These are phyloP conservation scores for Leptarthrus brevirostris DNA, from an alignment of 2,888 invertebrate species.

Conservation along the genomic window DNA sequence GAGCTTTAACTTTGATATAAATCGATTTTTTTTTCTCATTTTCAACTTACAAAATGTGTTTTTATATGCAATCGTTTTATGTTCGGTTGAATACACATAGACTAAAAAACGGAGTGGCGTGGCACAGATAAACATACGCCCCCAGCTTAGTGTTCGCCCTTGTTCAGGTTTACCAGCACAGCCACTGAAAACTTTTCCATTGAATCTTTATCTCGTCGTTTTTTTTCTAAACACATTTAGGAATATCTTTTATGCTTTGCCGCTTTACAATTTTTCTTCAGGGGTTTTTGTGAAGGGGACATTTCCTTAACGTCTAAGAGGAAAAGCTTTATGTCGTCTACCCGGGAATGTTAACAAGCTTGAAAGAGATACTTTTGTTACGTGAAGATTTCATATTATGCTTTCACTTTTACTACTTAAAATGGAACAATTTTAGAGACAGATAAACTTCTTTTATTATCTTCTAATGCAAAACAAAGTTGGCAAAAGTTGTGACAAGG, in stretches of 20 bases:
- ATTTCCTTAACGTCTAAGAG: background rate
- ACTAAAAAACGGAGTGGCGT: background rate
- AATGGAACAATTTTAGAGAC: background rate
- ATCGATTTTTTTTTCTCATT: conserved; percentile 6
- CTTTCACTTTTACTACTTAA: background rate
- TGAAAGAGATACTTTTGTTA: background rate
- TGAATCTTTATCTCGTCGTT: conserved; percentile 24
- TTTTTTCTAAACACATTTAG: conserved; percentile 30
- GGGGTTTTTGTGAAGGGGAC: background rate
- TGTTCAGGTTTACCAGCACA: background rate
- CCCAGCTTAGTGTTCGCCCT: background rate
- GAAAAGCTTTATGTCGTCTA: conserved; percentile 3
- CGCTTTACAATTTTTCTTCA: conserved; percentile 21
- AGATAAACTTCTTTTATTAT: background rate
- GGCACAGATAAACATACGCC: background rate
- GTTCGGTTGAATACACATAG: too few species aligned
- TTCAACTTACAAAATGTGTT: background rate
- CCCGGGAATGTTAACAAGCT: conserved; percentile 14
- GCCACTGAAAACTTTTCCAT: conserved; percentile 13
- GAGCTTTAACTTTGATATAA: conserved; percentile 19
- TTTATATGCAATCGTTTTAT: background rate
- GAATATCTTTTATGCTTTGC: conserved; percentile 29
- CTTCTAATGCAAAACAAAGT: background rate
- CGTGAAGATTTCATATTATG: background rate
- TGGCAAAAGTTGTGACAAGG: background rate